phyloP scores from a whole-genome alignment of 2,113 vertebrate species.

The Gila orcuttii region DNA sequence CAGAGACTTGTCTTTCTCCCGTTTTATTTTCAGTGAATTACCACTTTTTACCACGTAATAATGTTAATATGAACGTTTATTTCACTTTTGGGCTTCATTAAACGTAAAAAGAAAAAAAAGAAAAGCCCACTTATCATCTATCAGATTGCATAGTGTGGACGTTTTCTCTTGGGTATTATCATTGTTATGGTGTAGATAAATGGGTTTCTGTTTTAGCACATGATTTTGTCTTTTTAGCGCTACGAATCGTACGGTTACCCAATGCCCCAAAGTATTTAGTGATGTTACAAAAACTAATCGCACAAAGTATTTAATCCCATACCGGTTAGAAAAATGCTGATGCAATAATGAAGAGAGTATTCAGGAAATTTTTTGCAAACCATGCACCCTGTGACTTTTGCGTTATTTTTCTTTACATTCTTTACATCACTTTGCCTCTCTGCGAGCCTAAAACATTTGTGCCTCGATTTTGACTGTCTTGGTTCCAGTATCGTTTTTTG shows the following conservation, averaged over 20 bases:
- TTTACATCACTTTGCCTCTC: conserved; percentile 57
- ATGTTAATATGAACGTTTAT: neutral
- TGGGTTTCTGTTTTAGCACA: conserved; percentile 1
- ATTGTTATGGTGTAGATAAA: neutral
- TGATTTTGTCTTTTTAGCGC: neutral
- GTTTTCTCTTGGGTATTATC: neutral
- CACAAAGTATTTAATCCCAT: conserved; percentile 11
- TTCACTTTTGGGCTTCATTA: conserved; percentile 5
- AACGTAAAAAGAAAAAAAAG: neutral
- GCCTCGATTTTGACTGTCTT: conserved; percentile 55
- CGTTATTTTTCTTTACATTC: neutral
- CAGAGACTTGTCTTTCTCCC: neutral
- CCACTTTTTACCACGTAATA: too few species aligned
- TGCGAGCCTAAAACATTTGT: conserved; percentile 71
- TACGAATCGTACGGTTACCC: neutral
- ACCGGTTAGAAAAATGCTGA: conserved; percentile 15
- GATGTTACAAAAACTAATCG: conserved; percentile 14
- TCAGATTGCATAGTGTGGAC: neutral
- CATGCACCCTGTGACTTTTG: neutral
- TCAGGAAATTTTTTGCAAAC: conserved; percentile 26
- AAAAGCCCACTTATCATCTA: neutral
- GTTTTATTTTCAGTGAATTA: neutral
- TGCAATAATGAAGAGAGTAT: conserved; percentile 50
- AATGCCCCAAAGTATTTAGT: conserved; percentile 14
- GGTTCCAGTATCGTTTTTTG: conserved; percentile 29